phyloP scores from a whole-genome alignment of 2,113 vertebrate species.

The Xenus cinereus region DNA sequence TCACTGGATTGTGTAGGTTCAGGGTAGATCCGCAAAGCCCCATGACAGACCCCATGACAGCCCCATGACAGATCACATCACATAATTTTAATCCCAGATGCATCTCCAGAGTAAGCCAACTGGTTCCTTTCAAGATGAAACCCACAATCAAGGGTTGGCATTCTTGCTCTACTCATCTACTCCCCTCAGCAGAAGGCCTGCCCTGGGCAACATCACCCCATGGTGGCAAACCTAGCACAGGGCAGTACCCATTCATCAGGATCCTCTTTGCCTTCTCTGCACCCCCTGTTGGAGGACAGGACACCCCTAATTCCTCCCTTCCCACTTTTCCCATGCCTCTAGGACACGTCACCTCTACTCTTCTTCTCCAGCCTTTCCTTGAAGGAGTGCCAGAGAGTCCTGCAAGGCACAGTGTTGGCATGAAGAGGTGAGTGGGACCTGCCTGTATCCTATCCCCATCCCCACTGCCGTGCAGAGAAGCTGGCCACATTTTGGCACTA shows the following conservation, averaged over 20 bases:
- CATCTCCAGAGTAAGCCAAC: not conserved
- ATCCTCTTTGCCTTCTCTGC: not conserved
- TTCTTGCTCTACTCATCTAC: not conserved
- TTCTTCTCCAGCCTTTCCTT: not conserved
- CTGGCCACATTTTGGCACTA: not conserved
- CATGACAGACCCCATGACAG: not conserved
- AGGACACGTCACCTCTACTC: not conserved
- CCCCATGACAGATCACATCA: not conserved
- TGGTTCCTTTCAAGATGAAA: not conserved
- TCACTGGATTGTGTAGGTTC: not conserved
- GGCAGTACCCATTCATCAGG: not conserved
- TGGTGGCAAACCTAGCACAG: not conserved
- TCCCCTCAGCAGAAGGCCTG: not conserved
- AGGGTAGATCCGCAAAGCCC: not conserved
- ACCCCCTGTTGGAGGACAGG: not conserved
- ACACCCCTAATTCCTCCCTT: not conserved
- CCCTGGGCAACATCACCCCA: not conserved
- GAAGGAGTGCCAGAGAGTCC: not conserved
- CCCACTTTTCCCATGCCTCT: not conserved
- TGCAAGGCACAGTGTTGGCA: not conserved
- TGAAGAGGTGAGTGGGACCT: not conserved
- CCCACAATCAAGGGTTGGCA: not conserved
- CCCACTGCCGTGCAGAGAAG: not conserved
- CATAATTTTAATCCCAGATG: not conserved
- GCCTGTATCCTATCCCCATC: not conserved